Base-by-base conservation (phyloP, 2,113 vertebrate species). In the Oryzias celebensis region DNA sequence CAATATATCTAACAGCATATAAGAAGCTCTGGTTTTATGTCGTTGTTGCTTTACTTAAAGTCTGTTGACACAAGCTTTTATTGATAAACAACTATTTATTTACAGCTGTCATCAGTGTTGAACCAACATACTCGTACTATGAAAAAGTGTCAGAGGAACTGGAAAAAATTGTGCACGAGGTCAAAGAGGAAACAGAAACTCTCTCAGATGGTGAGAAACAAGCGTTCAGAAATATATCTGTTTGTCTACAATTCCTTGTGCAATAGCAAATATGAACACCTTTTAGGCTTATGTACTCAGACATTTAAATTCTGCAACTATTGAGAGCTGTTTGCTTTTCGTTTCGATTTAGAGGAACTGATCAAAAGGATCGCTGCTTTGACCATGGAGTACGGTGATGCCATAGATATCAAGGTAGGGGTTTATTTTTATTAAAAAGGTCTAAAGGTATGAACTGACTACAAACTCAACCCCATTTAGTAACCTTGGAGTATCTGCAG, bases 341-440 rank as follows among this genome's bases (percentile, higher is more conserved):
- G 65, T 71, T 71, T 47, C 28, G 7, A 83, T 90, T 85, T 87
- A 78, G 93, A 93, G 65, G 85, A 88, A 52, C 55, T 90, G n/a
- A 88, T 95, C 78, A 75, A 77, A 71, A 87, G 85, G 65, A 93
- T 98, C 1, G 91, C 93, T 2, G 73, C 71, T 15, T 54, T 95
- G 65, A 93, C 95, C 26, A 93, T 90, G 62, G 78, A 82, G 0
- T 62, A 93, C 50, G 95, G 95, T 0, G 92, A 94, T 14, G 84
- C 87, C 52, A 87, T 95, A 43, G 87, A 96, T n/a, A 58, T 59
- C 24, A 91, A 95, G 94, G 96, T 98, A 43, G 82, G 91, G 66
- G 10, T 56, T 70, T 26, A 17, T 7, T 43, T 43, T 12, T 55
- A 2, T 59, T 24, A 26, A 14, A 54, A 53, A 23, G 54, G 0